Base-by-base conservation (phyloP, 2,797 vertebrate species). In the Novumbra hubbsi region DNA sequence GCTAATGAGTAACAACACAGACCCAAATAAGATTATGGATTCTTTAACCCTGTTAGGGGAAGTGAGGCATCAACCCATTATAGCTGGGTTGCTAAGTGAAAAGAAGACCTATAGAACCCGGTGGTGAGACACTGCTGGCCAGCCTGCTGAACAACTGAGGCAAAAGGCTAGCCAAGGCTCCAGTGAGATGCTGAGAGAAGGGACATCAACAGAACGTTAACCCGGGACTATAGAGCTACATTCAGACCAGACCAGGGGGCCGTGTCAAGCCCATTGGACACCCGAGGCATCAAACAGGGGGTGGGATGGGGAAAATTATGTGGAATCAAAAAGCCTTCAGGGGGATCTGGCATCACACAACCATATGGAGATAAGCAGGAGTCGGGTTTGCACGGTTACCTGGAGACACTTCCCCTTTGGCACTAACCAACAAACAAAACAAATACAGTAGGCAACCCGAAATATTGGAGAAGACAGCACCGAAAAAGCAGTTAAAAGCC, bases 101-200 rank as follows among this genome's bases (percentile, higher is more conserved):
- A n/a, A 55, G 52, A 27, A 16, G 28, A 28, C 7, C 6, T 24
- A 21, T 27, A 70, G 71, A 70, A 72, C 66, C 32, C 65, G 60
- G 55, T 77, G 60, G 74, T 72, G 64, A 24, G 32, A 76, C 86
- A 70, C 2, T 5, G 41, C 3, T 38, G 5, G 48, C 62, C 64
- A 73, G 70, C 80, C 75, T 68, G 74, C 80, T 83, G 83, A 85
- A 80, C 87, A 91, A 90, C 88, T 89, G 76, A 81, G 86, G 88
- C 87, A 78, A 52, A 60, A 77, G 82, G 85, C 83, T 81, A 90
- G 76, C 81, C 91, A 9, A 70, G 76, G 67, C 65, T 80, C 85
- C 79, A 86, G 92, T 93, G 81, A 88, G 76, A 82, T 50, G 3
- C 62, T 15, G 76, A 80, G 77, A 81, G 62, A 6, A 27, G 55